phyloP scores from a whole-genome alignment of 2,888 invertebrate genomes.

The Phrixothrix hirtus region DNA sequence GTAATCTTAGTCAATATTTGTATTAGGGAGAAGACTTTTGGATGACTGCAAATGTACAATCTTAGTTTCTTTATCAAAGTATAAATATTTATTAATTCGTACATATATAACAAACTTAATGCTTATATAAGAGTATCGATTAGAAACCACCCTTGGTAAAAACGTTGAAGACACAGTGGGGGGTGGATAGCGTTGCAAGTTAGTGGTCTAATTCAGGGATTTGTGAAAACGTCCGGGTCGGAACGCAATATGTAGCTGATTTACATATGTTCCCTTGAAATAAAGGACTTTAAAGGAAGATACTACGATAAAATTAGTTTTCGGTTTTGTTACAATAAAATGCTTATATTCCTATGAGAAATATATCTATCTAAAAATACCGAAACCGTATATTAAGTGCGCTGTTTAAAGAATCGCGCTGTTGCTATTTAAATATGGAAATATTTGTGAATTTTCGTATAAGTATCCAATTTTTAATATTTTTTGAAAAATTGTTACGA shows the following conservation, averaged over 20 bases:
- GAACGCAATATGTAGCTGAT: conserved; percentile 31
- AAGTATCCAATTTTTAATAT: too few relatives aligned
- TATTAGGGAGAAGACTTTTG: conserved; percentile 19
- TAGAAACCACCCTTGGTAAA: conserved; percentile 31
- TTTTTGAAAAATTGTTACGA: too few relatives aligned
- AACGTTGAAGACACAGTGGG: conserved; percentile 29
- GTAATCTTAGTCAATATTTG: conserved; percentile 36
- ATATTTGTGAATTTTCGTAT: too few relatives aligned
- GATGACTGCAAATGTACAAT: conserved; percentile 11
- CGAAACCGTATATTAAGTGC: too few relatives aligned
- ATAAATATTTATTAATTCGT: neutral
- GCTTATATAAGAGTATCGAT: conserved; percentile 31
- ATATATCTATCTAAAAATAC: neutral
- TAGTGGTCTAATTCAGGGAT: conserved; percentile 38
- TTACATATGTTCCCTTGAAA: conserved; percentile 25
- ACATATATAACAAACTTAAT: conserved; percentile 1
- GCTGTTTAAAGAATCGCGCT: too few relatives aligned
- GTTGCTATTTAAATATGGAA: too few relatives aligned
- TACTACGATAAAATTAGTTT: conserved; percentile 22
- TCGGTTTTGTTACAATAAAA: neutral
- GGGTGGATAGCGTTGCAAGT: conserved; percentile 34
- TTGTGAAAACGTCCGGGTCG: conserved; percentile 31
- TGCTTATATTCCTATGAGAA: neutral
- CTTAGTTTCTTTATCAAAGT: conserved; percentile 8
- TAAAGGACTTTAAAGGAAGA: conserved; percentile 13